phyloP scores from a whole-genome alignment of 2,797 vertebrate genomes.

The Chrosomus eos region DNA sequence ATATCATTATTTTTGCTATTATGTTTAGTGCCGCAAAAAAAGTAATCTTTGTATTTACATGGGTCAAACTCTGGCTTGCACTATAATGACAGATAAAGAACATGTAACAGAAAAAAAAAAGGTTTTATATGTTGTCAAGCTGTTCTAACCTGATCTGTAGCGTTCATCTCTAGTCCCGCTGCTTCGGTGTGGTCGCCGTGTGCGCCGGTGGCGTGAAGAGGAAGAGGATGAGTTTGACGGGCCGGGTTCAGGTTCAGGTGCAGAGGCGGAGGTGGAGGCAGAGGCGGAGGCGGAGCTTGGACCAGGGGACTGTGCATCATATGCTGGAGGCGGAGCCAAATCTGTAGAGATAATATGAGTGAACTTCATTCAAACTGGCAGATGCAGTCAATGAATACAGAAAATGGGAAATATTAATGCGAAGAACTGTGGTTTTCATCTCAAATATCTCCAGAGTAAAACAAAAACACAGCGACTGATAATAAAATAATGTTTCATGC shows the following conservation, averaged over 20 bases:
- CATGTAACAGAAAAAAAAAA: neutral
- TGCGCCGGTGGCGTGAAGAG: conserved; percentile 84
- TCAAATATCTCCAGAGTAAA: neutral
- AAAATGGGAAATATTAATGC: neutral
- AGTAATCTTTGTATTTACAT: too few relatives aligned
- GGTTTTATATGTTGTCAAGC: neutral
- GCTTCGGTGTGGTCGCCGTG: conserved; percentile 84
- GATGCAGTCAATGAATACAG: neutral
- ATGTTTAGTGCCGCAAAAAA: neutral
- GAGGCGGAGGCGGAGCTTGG: neutral
- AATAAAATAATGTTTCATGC: neutral
- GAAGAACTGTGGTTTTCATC: neutral
- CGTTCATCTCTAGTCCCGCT: conserved; percentile 95
- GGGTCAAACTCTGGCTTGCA: neutral
- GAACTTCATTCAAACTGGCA: neutral
- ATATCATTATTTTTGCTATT: neutral
- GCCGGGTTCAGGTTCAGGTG: conserved; percentile 77
- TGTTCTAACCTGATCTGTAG: conserved; percentile 85
- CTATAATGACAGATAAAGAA: neutral
- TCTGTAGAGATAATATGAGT: conserved; percentile 69
- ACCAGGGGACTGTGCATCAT: neutral
- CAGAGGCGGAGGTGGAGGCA: neutral
- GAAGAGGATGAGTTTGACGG: conserved; percentile 78
- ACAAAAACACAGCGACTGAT: too few relatives aligned
- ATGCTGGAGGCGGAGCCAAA: conserved; percentile 68